These are phyloP conservation scores for Dolichallabes microphthalmus DNA, from an alignment of 2,113 vertebrate genomes.

Conservation along the genomic window DNA sequence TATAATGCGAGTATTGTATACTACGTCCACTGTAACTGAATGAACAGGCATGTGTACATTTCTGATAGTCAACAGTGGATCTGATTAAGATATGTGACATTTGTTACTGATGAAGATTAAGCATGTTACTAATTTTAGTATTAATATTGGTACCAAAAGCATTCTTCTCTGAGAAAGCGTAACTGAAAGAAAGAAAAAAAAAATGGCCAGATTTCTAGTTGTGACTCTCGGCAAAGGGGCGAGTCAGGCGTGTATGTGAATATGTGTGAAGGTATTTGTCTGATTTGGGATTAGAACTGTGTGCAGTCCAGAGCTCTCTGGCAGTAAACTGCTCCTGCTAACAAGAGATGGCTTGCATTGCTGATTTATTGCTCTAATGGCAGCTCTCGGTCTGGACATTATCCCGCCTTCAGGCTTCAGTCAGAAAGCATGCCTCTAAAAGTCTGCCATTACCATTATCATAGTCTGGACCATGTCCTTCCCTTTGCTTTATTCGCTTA, in stretches of 20 bases:
- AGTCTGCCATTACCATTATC: background rate
- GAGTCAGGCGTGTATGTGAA: background rate
- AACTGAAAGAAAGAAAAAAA: background rate
- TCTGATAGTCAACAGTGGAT: background rate
- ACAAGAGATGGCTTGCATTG: constrained; percentile 77
- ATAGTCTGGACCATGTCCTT: background rate
- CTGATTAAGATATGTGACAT: background rate
- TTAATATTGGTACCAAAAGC: background rate
- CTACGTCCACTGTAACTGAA: no score
- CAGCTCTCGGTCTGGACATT: constrained; percentile 66
- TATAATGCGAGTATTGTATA: no score
- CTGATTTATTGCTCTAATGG: constrained; percentile 64
- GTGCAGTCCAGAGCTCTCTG: constrained; percentile 66
- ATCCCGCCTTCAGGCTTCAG: constrained; percentile 58
- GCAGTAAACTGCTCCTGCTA: constrained; percentile 78
- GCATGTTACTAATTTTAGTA: background rate
- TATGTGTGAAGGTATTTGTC: constrained; percentile 31
- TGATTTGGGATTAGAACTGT: constrained; percentile 16
- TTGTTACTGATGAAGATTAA: background rate
- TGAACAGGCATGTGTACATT: background rate
- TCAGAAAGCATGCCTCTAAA: background rate
- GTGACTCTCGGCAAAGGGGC: background rate
- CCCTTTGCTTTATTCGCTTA: background rate
- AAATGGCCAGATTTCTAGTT: background rate
- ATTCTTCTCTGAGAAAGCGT: background rate